These are phyloP conservation scores for Paratilapia polleni DNA, from an alignment of 2,113 vertebrate species.

Conservation along the genomic window DNA sequence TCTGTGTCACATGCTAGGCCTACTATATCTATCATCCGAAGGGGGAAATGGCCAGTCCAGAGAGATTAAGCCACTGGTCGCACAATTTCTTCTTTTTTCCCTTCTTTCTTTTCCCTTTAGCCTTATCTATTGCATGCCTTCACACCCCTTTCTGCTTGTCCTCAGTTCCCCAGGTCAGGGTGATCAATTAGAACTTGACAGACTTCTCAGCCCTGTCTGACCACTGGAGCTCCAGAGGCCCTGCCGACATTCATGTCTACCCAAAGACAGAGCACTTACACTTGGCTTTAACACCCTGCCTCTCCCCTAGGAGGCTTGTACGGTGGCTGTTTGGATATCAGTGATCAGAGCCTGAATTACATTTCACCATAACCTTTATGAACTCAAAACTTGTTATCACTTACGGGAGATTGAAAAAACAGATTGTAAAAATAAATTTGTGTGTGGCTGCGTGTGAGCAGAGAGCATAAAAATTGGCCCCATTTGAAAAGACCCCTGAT, in stretches of 20 bases:
- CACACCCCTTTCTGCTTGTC: constrained; percentile 48
- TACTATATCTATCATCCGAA: constrained; percentile 94
- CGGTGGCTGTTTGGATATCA: constrained; percentile 50
- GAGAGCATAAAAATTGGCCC: constrained; percentile 9
- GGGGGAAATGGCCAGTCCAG: constrained; percentile 64
- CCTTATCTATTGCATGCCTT: constrained; percentile 51
- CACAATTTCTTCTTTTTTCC: constrained; percentile 48
- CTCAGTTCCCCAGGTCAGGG: constrained; percentile 82
- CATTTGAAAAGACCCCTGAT: constrained; percentile 51
- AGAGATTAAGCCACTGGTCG: constrained; percentile 68
- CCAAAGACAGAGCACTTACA: constrained; percentile 81
- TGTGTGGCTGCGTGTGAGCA: constrained; percentile 1
- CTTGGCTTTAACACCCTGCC: constrained; percentile 37
- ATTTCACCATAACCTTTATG: constrained; percentile 51
- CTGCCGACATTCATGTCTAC: constrained; percentile 82
- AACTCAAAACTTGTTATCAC: constrained; percentile 48
- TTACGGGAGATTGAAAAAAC: constrained; percentile 54
- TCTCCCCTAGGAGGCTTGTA: constrained; percentile 29
- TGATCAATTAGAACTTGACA: constrained; percentile 91
- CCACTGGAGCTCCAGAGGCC: constrained; percentile 81
- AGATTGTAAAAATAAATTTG: constrained; percentile 53
- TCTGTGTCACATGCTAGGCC: constrained; percentile 95
- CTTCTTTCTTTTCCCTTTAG: constrained; percentile 34
- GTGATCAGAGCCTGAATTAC: constrained; percentile 67
- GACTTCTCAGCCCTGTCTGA: constrained; percentile 81